Conservation (phyloP, 2,888 invertebrate genomes). For the Drosophila nr. perissopoda region DNA sequence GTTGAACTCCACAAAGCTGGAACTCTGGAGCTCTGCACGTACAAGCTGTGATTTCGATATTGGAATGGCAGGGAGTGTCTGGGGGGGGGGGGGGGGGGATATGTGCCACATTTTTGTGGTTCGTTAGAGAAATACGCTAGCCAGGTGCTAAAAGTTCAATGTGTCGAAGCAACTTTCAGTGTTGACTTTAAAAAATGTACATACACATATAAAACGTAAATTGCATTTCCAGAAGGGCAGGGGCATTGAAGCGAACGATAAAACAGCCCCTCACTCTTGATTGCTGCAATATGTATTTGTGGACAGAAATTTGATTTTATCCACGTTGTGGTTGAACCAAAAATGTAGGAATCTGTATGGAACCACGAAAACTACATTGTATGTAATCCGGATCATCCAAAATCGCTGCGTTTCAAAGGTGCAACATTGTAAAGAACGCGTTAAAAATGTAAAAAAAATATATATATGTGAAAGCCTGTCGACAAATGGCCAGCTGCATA, state of each 20-base stretch:
- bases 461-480: background rate
- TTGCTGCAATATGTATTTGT: conserved; percentile 43
- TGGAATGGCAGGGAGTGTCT: background rate
- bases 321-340: background rate
- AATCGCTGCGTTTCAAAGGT: background rate
- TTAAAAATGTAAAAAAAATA: background rate
- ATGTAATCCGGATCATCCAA: background rate
- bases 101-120: conserved; percentile 58
- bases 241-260: background rate
- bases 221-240: conserved; percentile 14
- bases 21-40: conserved; percentile 56
- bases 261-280: conserved; percentile 18
- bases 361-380: background rate
- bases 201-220: conserved; percentile 27
- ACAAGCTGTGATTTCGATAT: conserved; percentile 65
- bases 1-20: conserved; percentile 25
- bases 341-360: background rate
- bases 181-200: conserved; percentile 69
- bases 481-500: conserved; percentile 23
- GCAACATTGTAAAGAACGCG: background rate
- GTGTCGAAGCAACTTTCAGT: conserved; percentile 55
- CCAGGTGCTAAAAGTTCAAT: conserved; percentile 71
- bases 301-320: conserved; percentile 19
- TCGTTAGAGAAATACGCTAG: conserved; percentile 60
- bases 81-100: no score